Conservation (phyloP, 2,113 vertebrate species). For the Glaucomys volans region DNA sequence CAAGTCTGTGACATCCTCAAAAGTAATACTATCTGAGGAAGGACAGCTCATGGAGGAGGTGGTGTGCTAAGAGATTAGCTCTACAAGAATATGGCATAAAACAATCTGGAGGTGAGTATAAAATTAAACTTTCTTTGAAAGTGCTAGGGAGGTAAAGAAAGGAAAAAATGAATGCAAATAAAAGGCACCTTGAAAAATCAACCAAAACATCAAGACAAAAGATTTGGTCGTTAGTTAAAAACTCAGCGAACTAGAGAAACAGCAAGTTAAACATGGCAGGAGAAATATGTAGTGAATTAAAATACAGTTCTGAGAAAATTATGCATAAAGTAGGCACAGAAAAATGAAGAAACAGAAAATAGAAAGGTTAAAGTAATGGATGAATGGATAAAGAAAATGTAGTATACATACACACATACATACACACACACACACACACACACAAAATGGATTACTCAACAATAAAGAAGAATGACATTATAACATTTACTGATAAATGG, state of each 20-base stretch:
- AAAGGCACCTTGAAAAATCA: background rate
- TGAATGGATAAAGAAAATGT: too few species aligned
- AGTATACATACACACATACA: too few species aligned
- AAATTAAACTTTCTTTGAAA: constrained; percentile 19
- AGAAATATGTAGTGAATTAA: constrained; percentile 14
- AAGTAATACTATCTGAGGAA: background rate
- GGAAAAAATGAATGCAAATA: background rate
- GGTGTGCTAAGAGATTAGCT: background rate
- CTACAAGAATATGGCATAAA: constrained; percentile 3
- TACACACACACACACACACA: too few species aligned
- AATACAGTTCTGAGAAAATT: background rate
- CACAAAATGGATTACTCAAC: too few species aligned
- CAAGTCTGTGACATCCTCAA: background rate
- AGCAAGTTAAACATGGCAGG: background rate
- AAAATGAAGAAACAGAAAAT: background rate
- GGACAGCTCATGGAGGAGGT: background rate
- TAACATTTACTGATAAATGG: too few species aligned
- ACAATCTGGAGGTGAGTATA: background rate
- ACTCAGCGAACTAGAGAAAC: background rate
- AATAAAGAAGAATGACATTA: too few species aligned
- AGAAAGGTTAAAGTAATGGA: background rate
- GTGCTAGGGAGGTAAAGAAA: background rate
- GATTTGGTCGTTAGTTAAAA: constrained; percentile 2
- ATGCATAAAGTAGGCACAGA: background rate
- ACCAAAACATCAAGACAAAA: background rate